Percentiles rank a stretch among this genome's conserved stretches.
These are phyloP conservation scores for Castor canadensis DNA, from an alignment of 2,113 vertebrate species.

Conservation along the genomic window DNA sequence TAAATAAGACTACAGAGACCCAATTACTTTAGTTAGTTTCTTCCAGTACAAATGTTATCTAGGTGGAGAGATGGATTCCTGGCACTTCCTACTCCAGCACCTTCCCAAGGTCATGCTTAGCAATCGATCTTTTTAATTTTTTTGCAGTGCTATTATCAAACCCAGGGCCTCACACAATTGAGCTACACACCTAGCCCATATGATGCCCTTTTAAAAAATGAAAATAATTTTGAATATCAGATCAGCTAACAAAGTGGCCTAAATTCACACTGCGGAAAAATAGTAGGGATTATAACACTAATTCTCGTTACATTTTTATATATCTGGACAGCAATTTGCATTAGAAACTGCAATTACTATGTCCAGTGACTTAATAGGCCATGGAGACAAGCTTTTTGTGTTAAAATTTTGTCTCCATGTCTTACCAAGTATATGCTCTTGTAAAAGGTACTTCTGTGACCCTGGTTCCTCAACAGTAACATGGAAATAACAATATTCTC, in stretches of 20 bases:
- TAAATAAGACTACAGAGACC: neutral
- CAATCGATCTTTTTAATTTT: slow-evolving; percentile 22
- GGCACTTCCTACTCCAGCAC: neutral
- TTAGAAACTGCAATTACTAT: neutral
- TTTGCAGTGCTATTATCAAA: neutral
- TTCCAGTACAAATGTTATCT: neutral
- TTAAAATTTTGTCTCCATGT: neutral
- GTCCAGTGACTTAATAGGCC: neutral
- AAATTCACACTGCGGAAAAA: slow-evolving; percentile 35
- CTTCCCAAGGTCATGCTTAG: neutral
- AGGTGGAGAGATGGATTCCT: neutral
- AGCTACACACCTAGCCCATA: neutral
- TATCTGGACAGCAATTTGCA: neutral
- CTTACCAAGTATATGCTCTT: neutral
- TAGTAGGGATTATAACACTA: neutral
- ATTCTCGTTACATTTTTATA: slow-evolving; percentile 5
- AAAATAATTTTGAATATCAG: slow-evolving; percentile 9
- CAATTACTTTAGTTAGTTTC: neutral
- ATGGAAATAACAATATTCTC: neutral
- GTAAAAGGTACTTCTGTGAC: neutral
- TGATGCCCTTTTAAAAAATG: neutral
- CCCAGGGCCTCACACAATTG: neutral
- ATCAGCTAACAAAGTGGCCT: neutral
- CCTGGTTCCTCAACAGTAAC: slow-evolving; percentile 30
- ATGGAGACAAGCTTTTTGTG: neutral